phyloP scores from a whole-genome alignment of 2,113 vertebrate genomes.

The Spermophilus dauricus region DNA sequence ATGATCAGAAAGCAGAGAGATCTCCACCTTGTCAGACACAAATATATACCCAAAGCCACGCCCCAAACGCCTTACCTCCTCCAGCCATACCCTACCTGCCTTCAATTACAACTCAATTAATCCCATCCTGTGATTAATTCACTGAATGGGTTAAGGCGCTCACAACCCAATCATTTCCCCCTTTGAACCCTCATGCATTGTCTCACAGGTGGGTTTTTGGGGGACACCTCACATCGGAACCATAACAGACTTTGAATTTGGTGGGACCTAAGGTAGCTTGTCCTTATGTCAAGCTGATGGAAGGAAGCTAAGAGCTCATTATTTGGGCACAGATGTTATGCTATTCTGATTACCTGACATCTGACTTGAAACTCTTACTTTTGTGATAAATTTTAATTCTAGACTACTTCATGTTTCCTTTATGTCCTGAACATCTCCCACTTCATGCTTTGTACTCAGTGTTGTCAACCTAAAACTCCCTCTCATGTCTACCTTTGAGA shows the following conservation, averaged over 20 bases:
- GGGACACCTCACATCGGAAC: too few relatives aligned
- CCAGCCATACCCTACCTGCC: too few relatives aligned
- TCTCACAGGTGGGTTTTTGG: too few relatives aligned
- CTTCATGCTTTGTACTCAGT: not conserved
- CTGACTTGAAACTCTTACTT: not conserved
- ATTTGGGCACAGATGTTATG: not conserved
- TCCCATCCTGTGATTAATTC: too few relatives aligned
- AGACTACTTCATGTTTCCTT: not conserved
- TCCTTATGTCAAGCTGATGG: not conserved
- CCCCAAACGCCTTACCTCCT: too few relatives aligned
- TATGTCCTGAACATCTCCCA: not conserved
- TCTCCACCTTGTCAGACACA: too few relatives aligned
- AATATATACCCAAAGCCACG: too few relatives aligned
- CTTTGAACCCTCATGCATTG: too few relatives aligned
- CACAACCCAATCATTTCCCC: too few relatives aligned
- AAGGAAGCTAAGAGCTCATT: not conserved
- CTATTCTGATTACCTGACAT: not conserved
- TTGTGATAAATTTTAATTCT: not conserved
- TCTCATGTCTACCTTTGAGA: not conserved
- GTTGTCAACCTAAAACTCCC: not conserved
- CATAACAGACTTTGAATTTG: not conserved
- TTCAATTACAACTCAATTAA: too few relatives aligned
- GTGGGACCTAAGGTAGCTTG: fast-evolving
- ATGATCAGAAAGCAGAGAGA: too few relatives aligned
- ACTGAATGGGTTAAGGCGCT: too few relatives aligned